Evolutionary conservation across 2,888 invertebrate species (phyloP), one percentile per base, ranked within the genome.

Genomic region (Frankliniella fusca): DNA sequence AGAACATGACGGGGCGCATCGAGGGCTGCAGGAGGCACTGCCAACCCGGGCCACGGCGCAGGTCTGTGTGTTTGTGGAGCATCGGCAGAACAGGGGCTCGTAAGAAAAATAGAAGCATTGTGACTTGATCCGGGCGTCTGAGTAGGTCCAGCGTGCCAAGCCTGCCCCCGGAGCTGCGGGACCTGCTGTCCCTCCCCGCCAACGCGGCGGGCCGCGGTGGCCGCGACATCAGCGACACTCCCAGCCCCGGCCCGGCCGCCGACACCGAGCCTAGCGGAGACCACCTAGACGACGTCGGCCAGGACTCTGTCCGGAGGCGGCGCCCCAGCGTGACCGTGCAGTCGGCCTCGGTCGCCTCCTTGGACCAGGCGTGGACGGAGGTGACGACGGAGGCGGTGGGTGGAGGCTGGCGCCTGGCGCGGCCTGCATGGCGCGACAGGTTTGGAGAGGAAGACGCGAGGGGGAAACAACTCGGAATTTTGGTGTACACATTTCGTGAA

Each of bases 1-100:
- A 95, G 70, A 76, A 23, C 23, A 23, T 76, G 70, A 76, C 70
- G 70, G 70, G 70, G 27, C 70, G 70, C 70, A 76, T 76, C 70
- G 23, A 3, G 0, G 8, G 23, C 70, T 76, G 70, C 70, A 76
- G 70, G 70, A n/a, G 12, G 23, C 9, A 23, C 70, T 76, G 70
- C 70, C 70, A 76, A 27, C 70, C 70, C 11, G 70, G 70, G 27
- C 70, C 70, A 27, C 70, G 70, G 27, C 23, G 70, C 23, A n/a
- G 70, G 27, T 54, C 0, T 7, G 54, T 54, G 15, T 27, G 27
- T 54, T 0, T 7, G 54, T 54, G 15, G 12, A 7, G 12, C 8
- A 54, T 54, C 54, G 54, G 8, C 18, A 15, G 12, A 5, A 2
- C 2, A 7, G 12, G 2, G 18, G 54, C 18, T 7, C 8, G 1